Evolutionary conservation across 2,797 vertebrate genomes (phyloP).

Genomic region (Carapus acus): DNA sequence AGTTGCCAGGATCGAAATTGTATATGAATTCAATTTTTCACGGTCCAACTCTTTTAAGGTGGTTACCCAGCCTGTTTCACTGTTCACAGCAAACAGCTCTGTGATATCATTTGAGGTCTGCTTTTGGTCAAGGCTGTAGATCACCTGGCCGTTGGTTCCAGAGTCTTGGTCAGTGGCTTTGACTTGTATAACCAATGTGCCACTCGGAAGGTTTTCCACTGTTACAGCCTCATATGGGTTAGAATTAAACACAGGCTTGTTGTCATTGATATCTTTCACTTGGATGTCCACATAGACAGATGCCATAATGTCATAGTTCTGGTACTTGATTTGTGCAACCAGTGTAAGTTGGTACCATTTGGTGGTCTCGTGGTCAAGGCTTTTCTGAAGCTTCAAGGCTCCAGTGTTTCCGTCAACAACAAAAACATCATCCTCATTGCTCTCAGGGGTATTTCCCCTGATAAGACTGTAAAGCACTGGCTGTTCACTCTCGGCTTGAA

Average conservation of each 20-base stretch:
- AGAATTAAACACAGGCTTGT: slow-evolving; percentile 87
- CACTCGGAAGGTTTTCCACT: slow-evolving; percentile 88
- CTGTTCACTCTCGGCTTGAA: slow-evolving; percentile 79
- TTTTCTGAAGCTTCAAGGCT: slow-evolving; percentile 87
- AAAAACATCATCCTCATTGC: slow-evolving; percentile 88
- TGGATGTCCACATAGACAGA: slow-evolving; percentile 88
- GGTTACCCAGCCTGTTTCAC: slow-evolving; percentile 92
- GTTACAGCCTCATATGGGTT: slow-evolving; percentile 86
- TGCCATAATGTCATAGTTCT: slow-evolving; percentile 75
- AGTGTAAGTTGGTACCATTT: slow-evolving; percentile 96
- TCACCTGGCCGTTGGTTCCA: slow-evolving; percentile 84
- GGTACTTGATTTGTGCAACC: slow-evolving; percentile 70
- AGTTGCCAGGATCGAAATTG: slow-evolving; percentile 77
- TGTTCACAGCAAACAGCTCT: slow-evolving; percentile 84
- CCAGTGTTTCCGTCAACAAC: slow-evolving; percentile 85
- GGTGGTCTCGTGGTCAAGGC: slow-evolving; percentile 87
- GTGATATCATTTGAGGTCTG: slow-evolving; percentile 74
- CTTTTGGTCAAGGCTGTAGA: slow-evolving; percentile 83
- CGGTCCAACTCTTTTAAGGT: slow-evolving; percentile 91
- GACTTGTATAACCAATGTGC: slow-evolving; percentile 85
- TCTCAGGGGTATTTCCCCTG: slow-evolving; percentile 88
- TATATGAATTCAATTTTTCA: slow-evolving; percentile 76
- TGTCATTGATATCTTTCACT: slow-evolving; percentile 93
- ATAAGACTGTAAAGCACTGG: slow-evolving; percentile 79
- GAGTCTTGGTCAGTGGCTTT: slow-evolving; percentile 89